These are phyloP conservation scores for Nerophis ophidion DNA, from an alignment of 2,113 vertebrate species.

Conservation along the genomic window DNA sequence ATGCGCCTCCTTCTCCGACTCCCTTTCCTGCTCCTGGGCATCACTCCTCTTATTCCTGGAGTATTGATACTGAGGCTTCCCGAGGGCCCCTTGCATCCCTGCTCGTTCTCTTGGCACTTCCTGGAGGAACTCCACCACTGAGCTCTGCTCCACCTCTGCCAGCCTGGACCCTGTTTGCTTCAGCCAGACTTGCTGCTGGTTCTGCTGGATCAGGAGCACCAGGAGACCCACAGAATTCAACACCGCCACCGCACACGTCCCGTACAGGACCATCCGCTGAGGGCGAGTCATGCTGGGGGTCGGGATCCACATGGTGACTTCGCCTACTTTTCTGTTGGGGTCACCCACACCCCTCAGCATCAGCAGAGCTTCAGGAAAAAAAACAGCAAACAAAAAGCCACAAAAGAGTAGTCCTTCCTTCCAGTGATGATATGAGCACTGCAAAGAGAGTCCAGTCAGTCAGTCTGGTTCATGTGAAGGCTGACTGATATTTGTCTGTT, in stretches of 20 bases:
- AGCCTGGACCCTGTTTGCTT: slow-evolving; percentile 63
- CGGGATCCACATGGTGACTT: slow-evolving; percentile 61
- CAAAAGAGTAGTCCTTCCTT: background rate
- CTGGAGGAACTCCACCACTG: slow-evolving; percentile 69
- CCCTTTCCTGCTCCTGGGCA: slow-evolving; percentile 32
- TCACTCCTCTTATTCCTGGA: slow-evolving; percentile 82
- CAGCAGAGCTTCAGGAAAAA: background rate
- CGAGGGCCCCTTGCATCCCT: slow-evolving; percentile 19
- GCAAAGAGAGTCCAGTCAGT: slow-evolving; percentile 17
- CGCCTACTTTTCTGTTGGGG: slow-evolving; percentile 38
- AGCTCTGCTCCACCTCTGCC: slow-evolving; percentile 65
- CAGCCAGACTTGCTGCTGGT: slow-evolving; percentile 68
- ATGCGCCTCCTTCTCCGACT: slow-evolving; percentile 20
- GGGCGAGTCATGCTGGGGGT: slow-evolving; percentile 62
- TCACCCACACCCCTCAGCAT: slow-evolving; percentile 40
- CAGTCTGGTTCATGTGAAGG: slow-evolving; percentile 32
- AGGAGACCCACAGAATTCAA: slow-evolving; percentile 80
- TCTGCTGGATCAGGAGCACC: slow-evolving; percentile 79
- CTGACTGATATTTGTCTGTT: slow-evolving; percentile 48
- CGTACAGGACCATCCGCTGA: slow-evolving; percentile 68
- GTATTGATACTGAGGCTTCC: slow-evolving; percentile 51
- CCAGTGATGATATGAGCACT: background rate
- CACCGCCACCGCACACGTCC: slow-evolving; percentile 68
- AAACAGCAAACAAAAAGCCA: background rate
- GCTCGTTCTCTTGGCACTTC: slow-evolving; percentile 51